phyloP scores from a whole-genome alignment of 2,797 vertebrate genomes.

The Acanthis flammea region DNA sequence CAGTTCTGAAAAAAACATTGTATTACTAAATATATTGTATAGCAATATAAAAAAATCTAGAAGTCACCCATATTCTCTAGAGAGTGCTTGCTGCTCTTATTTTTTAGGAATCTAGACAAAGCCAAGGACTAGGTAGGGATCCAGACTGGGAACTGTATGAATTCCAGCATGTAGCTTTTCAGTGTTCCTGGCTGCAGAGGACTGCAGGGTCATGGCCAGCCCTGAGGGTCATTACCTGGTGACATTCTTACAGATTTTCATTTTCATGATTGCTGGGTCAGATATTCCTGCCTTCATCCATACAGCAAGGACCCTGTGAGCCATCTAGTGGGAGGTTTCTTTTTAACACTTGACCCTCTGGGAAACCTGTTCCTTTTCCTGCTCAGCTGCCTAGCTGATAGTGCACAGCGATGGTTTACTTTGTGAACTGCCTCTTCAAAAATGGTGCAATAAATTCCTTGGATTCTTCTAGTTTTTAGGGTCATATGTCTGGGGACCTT shows the following conservation, averaged over 20 bases:
- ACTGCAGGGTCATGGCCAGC: fast-evolving
- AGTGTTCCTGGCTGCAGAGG: neutral
- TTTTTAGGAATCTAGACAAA: neutral
- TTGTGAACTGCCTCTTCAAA: neutral
- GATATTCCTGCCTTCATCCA: neutral
- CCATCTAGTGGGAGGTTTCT: conserved; percentile 47
- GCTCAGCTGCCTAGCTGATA: neutral
- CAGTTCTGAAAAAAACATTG: neutral
- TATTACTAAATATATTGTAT: neutral
- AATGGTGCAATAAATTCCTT: neutral
- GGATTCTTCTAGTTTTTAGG: neutral
- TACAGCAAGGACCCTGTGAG: neutral
- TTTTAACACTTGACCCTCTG: neutral
- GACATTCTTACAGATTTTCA: neutral
- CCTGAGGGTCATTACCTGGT: neutral
- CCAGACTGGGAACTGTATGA: neutral
- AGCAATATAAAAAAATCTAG: neutral
- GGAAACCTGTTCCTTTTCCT: neutral
- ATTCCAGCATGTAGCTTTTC: neutral
- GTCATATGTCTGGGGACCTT: neutral
- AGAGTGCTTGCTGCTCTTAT: neutral
- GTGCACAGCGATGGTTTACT: neutral
- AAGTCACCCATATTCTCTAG: neutral
- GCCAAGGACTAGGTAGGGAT: neutral
- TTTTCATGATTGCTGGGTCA: neutral